Base-by-base conservation (phyloP, 2,113 vertebrate species). In the Tricholaema leucomelas region DNA sequence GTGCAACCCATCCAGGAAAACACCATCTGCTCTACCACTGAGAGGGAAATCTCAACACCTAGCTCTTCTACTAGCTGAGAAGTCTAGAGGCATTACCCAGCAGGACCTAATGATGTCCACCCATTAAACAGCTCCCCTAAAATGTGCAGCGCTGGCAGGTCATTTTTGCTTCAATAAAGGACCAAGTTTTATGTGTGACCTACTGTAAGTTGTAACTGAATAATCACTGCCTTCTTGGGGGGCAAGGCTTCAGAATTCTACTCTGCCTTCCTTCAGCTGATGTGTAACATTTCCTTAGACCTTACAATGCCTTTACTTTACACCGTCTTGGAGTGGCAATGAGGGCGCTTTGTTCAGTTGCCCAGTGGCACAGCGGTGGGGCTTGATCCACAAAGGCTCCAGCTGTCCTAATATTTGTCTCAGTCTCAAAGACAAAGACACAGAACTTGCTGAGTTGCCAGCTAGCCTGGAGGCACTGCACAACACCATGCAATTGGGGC, bases 211-310 rank as follows among this genome's bases (percentile, higher is more conserved):
- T 83, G 8, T 36, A 83, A 77, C 6, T 52, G 20, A 77, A 83
- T 12, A 15, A 60, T 33, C 15, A 40, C 18, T 73, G 20, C 12
- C 36, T 54, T 70, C 4, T 16, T 74, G 52, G 64, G 83, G 50
- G 55, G 31, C 64, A 88, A 46, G 80, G 69, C 4, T 54, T 74
- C 65, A 42, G 38, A 88, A 64, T 74, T 59, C 25, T 69, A 55
- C 23, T 67, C 42, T 87, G 14, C 12, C 23, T 66, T 65, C 50
- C 50, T 73, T 67, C 30, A 12, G 67, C n/a, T 1, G 0, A 31
- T 61, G 28, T 16, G 73, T 30, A 85, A 2, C 0, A 0, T 20
- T 67, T 52, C 36, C n/a, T 31, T 44, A 56, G 21, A 27, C 10
- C 2, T 87, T 59, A 59, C 0, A 0, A 33, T 59, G 6, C 36